Base-by-base conservation (phyloP, 2,888 invertebrate species). In the Embidobia sp. region DNA sequence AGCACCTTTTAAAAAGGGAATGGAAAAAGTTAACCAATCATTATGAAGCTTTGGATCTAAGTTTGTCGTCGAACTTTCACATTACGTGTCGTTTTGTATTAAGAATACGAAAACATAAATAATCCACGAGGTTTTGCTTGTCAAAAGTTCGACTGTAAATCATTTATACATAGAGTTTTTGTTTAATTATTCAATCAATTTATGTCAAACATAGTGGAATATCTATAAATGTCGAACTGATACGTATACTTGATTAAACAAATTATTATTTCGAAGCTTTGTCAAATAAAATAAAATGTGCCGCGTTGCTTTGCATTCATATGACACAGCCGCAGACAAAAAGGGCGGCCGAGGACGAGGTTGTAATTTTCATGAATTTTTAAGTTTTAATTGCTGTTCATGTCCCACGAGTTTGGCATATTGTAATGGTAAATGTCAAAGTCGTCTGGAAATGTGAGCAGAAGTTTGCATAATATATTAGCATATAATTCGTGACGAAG, bases 341-440 rank as follows among this genome's bases (percentile, higher is more conserved):
- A 22, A n/a, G n/a, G n/a, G n/a, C n/a, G n/a, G n/a, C n/a, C n/a
- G n/a, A n/a, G n/a, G n/a, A n/a, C n/a, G n/a, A n/a, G n/a, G n/a
- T n/a, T n/a, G n/a, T n/a, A n/a, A n/a, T 44, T 55, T 59, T 48
- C 31, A 42, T 59, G 59, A 33, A 69, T 57, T 69, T 69, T 69
- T 69, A 48, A 48, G 49, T 69, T 59, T 53, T 67, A 55, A 55
- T 67, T 55, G 55, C 57, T 46, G 10, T 7, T 13, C 8, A 27
- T 22, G 22, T 59, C 29, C 33, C 22, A 22, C 33, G 46, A 27
- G 59, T 33, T 59, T 46, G 48, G 46, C 33, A 11, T 48, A 13
- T 15, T 48, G 48, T 48, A 19, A 42, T 37, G 15, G 11, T 37
- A 15, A 37, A 15, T 22, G 6, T 22, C 2, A 29, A 29, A 29